phyloP scores from a whole-genome alignment of 1,140 invertebrate species.

The Brachionus calyciflorus region DNA sequence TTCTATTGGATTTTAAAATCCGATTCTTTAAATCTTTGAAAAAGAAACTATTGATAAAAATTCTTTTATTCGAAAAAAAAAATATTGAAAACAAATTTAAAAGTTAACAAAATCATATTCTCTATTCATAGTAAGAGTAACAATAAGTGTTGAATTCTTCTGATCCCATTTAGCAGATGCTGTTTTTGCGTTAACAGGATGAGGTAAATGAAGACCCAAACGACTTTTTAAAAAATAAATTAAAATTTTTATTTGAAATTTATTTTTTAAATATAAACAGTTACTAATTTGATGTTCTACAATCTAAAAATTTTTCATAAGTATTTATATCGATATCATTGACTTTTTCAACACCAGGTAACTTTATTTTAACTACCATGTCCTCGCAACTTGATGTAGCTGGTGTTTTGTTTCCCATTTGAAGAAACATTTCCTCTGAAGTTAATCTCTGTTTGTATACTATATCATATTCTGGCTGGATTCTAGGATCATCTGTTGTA shows the following conservation, averaged over 20 bases:
- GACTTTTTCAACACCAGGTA: conserved; percentile 68
- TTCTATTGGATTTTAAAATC: too few species aligned
- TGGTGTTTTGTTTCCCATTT: conserved; percentile 78
- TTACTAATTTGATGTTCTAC: conserved; percentile 65
- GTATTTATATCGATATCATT: conserved; percentile 71
- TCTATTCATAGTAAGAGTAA: conserved; percentile 70
- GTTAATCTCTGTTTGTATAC: conserved; percentile 78
- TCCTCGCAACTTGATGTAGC: conserved; percentile 79
- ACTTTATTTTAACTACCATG: conserved; percentile 71
- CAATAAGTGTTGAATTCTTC: conserved; percentile 67
- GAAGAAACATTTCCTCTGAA: conserved; percentile 78
- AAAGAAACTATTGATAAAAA: too few species aligned
- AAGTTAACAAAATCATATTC: conserved; percentile 81
- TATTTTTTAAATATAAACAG: neutral
- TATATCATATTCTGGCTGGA: conserved; percentile 74
- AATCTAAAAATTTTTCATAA: conserved; percentile 68
- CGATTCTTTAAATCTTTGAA: too few species aligned
- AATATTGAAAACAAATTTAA: too few species aligned
- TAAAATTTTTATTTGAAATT: neutral
- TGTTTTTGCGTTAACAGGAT: conserved; percentile 73
- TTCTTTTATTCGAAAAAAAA: too few species aligned
- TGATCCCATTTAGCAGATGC: conserved; percentile 75
- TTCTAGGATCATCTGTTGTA: conserved; percentile 67
- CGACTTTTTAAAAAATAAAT: conserved; percentile 53
- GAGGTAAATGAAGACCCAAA: conserved; percentile 72